Evolutionary conservation across 1,140 invertebrate genomes (phyloP), one percentile per base, ranked within the genome.

Genomic region (Thereuonema tuberculata): DNA sequence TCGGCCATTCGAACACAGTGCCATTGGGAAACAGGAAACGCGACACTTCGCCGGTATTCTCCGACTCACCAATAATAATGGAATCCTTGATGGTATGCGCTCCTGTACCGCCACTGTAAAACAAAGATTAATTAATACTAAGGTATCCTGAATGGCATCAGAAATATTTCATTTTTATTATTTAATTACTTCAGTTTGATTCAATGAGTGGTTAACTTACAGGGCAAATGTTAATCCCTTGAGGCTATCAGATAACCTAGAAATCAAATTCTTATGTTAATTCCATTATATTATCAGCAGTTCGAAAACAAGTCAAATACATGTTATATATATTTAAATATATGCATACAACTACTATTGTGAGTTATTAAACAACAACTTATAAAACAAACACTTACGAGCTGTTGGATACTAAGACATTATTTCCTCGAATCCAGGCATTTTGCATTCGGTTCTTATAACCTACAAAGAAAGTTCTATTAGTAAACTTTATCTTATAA

Each of bases 361-460:
- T n/a, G n/a, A n/a, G n/a, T n/a, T n/a, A n/a, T n/a, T n/a, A n/a
- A n/a, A n/a, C n/a, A n/a, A n/a, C n/a, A n/a, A n/a, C n/a, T n/a
- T n/a, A n/a, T n/a, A n/a, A n/a, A n/a, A n/a, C n/a, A n/a, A n/a
- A 50, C 3, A 27, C 53, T 55, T 55, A 55, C 53, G 53, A 55
- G 9, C 14, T 26, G 3, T 55, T 14, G 3, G 53, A 55, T 9
- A 55, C 53, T 12, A 55, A 9, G 24, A 29, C 26, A 28, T 55
- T 55, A 29, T 55, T 55, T 12, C 25, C 53, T 28, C 53, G 23
- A 29, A 55, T 55, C 53, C 53, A 55, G 14, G 53, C 53, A 29
- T 55, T 55, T 23, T 55, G 53, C 53, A 55, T 55, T 26, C 53
- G 53, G 26, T 55, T 55, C 21, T 55, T 55, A 21, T 55, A 55